Evolutionary conservation across 2,888 invertebrate species (phyloP).

Genomic region (Lochmaea crataegi): DNA sequence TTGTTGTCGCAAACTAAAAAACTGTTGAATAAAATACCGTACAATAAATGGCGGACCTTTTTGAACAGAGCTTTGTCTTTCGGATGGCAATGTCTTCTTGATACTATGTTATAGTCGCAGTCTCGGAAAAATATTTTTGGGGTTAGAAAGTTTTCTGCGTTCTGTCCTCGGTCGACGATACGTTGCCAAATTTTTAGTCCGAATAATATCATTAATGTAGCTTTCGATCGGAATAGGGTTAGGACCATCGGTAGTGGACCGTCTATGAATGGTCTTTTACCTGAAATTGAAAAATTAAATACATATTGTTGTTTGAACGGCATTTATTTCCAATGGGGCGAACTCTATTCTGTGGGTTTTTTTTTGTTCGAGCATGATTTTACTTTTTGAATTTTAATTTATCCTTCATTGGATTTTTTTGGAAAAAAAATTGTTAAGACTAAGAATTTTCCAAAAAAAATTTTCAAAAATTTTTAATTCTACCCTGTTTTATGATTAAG

Average conservation of each 20-base stretch:
- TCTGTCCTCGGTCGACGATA: constrained; percentile 69
- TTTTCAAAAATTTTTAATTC: too few relatives aligned
- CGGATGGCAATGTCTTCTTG: constrained; percentile 62
- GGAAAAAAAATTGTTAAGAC: too few relatives aligned
- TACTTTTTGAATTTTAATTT: too few relatives aligned
- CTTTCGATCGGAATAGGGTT: constrained; percentile 66
- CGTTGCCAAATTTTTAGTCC: constrained; percentile 70
- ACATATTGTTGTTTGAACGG: constrained; percentile 56
- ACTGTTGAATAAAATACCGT: constrained; percentile 50
- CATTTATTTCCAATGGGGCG: too few relatives aligned
- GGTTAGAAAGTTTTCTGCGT: constrained; percentile 62
- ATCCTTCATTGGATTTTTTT: too few relatives aligned
- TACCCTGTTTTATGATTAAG: too few relatives aligned
- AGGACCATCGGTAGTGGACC: constrained; percentile 67
- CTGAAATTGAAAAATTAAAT: neutral
- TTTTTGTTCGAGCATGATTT: too few relatives aligned
- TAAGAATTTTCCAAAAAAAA: too few relatives aligned
- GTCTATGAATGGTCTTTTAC: constrained; percentile 62
- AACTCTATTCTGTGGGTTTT: too few relatives aligned
- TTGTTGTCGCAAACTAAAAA: constrained; percentile 40
- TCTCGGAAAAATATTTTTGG: constrained; percentile 67
- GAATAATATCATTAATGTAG: constrained; percentile 66
- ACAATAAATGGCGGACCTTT: constrained; percentile 66
- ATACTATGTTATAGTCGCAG: constrained; percentile 64
- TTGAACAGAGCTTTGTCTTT: constrained; percentile 69